Evolutionary conservation across 2,888 invertebrate species (phyloP), one percentile per base, ranked within the genome.

Genomic region (Oxytorus armatus): DNA sequence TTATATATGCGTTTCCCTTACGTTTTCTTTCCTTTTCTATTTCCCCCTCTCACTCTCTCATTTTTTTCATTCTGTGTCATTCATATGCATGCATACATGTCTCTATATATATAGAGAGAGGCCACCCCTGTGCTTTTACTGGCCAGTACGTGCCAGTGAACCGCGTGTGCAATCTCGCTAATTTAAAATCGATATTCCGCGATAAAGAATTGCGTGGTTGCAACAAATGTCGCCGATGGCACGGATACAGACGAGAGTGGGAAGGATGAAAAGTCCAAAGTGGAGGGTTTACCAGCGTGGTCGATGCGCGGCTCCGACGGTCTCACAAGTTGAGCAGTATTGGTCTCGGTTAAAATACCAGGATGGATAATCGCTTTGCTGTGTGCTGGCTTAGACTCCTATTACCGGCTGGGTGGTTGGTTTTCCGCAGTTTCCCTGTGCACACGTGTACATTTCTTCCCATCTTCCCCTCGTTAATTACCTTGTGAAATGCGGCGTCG

Each of bases 111-210:
- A 44, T 25, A 0, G 21, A 42, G 1, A 21, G n/a, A n/a, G 2
- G n/a, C 14, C 42, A 14, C 55, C n/a, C 42, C n/a, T n/a, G n/a
- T n/a, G 51, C 51, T 36, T 53, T 10, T 0, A 23, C 33, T 57
- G 21, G 42, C 47, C 33, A 23, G 74, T 47, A 25, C 29, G 33
- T 49, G 16, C 18, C 36, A 8, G 61, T 51, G 39, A 49, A 70
- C 23, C 42, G 59, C 59, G 59, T 82, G 65, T 72, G 68, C 86
- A 85, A 86, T 86, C 86, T 85, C 84, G 79, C 86, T 89, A 89
- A 89, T 89, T 88, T 85, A 87, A 89, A 89, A 89, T 89, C 89
- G 88, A 89, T 89, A 89, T 87, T 87, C 85, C 87, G 85, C 85
- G 83, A 86, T 86, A 85, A 83, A 84, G 82, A 82, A 65, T 73